phyloP scores from a whole-genome alignment of 2,113 vertebrate species.

The Ceuthmochares aereus region DNA sequence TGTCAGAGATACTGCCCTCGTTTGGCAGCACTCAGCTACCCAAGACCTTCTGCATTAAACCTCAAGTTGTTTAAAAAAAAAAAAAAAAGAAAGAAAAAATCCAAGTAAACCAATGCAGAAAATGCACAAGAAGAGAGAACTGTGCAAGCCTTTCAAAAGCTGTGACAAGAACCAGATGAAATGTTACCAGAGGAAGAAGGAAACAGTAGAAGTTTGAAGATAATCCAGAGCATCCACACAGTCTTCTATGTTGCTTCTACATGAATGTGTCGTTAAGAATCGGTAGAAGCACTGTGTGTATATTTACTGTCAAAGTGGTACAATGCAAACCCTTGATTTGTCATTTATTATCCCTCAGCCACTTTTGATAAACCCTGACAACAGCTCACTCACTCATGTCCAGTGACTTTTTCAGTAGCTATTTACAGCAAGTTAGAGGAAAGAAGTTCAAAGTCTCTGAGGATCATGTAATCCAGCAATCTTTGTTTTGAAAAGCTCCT shows the following conservation, averaged over 20 bases:
- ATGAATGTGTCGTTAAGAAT: neutral
- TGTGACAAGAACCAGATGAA: neutral
- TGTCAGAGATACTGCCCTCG: neutral
- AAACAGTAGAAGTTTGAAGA: neutral
- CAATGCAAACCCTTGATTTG: neutral
- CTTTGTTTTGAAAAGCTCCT: neutral
- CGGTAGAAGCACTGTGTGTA: neutral
- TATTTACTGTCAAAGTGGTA: neutral
- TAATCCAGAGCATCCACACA: neutral
- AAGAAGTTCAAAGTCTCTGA: neutral
- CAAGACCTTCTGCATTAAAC: neutral
- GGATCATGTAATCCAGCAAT: neutral
- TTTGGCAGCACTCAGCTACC: neutral
- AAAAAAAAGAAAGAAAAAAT: fast-evolving
- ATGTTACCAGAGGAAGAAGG: neutral
- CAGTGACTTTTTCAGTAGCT: neutral
- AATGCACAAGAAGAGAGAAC: neutral
- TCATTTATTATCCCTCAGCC: neutral
- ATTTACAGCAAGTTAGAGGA: neutral
- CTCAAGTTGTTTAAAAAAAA: neutral
- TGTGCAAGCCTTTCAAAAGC: neutral
- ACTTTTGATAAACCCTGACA: neutral
- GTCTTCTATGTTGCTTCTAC: neutral
- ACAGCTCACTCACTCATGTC: neutral
- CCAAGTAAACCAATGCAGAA: neutral